These are phyloP conservation scores for Antechinus stuartii DNA, from an alignment of 2,113 vertebrate species.

Conservation along the genomic window DNA sequence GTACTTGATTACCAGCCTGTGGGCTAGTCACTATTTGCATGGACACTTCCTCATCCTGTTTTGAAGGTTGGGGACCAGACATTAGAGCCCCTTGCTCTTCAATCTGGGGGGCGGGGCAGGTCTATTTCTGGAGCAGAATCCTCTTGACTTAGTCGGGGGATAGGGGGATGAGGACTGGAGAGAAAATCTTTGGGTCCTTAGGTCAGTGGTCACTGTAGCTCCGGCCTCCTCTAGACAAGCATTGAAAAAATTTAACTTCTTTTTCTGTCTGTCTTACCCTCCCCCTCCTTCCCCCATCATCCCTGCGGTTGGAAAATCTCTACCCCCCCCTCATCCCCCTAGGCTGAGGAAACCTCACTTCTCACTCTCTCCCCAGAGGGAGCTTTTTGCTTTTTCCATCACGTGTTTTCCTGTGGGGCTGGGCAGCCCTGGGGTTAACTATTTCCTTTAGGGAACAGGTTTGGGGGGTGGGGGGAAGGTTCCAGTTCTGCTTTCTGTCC, in stretches of 20 bases:
- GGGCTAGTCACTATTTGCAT: conserved; percentile 77
- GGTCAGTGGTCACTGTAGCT: background rate
- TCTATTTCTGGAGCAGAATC: background rate
- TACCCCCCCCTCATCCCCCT: conserved; percentile 50
- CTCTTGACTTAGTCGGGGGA: background rate
- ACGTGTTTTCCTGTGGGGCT: conserved; percentile 86
- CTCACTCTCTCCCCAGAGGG: conserved; percentile 85
- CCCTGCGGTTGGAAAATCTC: conserved; percentile 89
- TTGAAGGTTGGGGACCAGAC: conserved; percentile 17
- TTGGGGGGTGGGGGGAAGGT: conserved; percentile 56
- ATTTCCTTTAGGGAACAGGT: conserved; percentile 77
- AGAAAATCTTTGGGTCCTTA: background rate
- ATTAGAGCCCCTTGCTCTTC: background rate
- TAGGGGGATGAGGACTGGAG: background rate
- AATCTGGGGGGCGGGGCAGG: background rate
- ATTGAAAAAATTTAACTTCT: background rate
- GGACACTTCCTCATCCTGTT: conserved; percentile 76
- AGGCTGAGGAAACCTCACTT: conserved; percentile 85
- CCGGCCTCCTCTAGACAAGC: background rate
- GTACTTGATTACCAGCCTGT: conserved; percentile 52
- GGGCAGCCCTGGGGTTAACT: conserved; percentile 76
- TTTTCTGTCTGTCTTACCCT: background rate
- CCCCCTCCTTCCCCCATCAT: conserved; percentile 72
- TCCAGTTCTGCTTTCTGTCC: conserved; percentile 75
- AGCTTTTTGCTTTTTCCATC: conserved; percentile 88